Evolutionary conservation across 2,113 vertebrate genomes (phyloP).

Genomic region (Archocentrus centrarchus): DNA sequence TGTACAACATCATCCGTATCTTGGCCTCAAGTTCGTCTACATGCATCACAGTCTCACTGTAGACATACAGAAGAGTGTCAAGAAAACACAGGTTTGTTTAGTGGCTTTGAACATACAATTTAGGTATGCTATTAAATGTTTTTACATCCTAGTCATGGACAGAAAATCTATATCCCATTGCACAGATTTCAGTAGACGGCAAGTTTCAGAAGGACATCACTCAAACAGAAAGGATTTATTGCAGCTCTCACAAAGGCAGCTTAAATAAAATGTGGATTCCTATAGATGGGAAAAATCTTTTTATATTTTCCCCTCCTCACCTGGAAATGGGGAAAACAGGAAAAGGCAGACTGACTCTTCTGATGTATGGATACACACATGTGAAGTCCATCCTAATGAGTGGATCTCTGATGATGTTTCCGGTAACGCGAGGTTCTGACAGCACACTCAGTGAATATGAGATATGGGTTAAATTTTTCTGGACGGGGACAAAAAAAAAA

Average conservation of each 20-base stretch:
- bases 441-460: slow-evolving; percentile 71
- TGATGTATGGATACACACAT: slow-evolving; percentile 75
- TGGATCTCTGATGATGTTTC: slow-evolving; percentile 75
- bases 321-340: slow-evolving; percentile 68
- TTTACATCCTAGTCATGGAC: no score
- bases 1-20: slow-evolving; percentile 75
- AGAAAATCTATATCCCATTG: not conserved
- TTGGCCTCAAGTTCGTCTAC: slow-evolving; percentile 73
- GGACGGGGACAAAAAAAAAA: not conserved
- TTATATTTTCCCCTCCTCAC: not conserved
- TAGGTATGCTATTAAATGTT: not conserved
- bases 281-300: accelerated
- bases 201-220: not conserved
- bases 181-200: not conserved
- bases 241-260: not conserved
- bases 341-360: slow-evolving; percentile 74
- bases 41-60: slow-evolving; percentile 65
- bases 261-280: accelerated
- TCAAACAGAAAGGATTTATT: not conserved
- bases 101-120: not conserved
- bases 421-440: slow-evolving; percentile 60
- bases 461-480: slow-evolving; percentile 79
- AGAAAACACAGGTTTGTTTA: not conserved
- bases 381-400: slow-evolving; percentile 73
- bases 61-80: not conserved